Evolutionary conservation across 2,797 vertebrate genomes (phyloP).

Genomic region (Pogonophryne albipinna): DNA sequence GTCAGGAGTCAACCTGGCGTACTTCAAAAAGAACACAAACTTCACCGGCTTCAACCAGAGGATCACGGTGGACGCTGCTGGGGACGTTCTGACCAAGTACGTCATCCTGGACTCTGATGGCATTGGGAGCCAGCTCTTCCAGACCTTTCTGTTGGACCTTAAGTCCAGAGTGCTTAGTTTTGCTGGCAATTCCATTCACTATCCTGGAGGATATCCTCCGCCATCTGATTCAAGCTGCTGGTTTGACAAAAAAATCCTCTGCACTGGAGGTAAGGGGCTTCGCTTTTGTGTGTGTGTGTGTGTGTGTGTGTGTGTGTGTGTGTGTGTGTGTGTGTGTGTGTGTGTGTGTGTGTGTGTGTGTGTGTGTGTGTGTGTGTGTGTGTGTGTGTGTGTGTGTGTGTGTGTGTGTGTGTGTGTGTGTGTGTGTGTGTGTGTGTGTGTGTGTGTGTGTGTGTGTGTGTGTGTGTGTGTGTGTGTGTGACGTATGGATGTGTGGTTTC

Average conservation of each 20-base stretch:
- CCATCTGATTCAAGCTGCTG: constrained; percentile 91
- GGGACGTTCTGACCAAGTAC: constrained; percentile 86
- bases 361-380: no score
- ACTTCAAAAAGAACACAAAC: constrained; percentile 87
- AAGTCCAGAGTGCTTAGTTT: constrained; percentile 75
- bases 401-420: background rate
- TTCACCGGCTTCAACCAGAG: constrained; percentile 91
- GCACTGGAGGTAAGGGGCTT: constrained; percentile 86
- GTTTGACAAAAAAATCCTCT: constrained; percentile 87
- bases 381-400: background rate
- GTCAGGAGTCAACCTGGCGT: constrained; percentile 86
- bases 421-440: background rate
- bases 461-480: background rate
- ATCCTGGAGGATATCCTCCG: constrained; percentile 87
- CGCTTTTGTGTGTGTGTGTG: background rate
- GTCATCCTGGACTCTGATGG: constrained; percentile 90
- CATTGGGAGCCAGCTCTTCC: constrained; percentile 83
- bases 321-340: background rate
- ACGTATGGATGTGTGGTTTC: background rate
- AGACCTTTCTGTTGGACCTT: constrained; percentile 87
- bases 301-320: background rate
- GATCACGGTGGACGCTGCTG: constrained; percentile 83
- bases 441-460: background rate
- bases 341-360: background rate
- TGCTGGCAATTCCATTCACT: constrained; percentile 86